Evolutionary conservation across 2,113 vertebrate species (phyloP).

Genomic region (Asarcornis scutulata): DNA sequence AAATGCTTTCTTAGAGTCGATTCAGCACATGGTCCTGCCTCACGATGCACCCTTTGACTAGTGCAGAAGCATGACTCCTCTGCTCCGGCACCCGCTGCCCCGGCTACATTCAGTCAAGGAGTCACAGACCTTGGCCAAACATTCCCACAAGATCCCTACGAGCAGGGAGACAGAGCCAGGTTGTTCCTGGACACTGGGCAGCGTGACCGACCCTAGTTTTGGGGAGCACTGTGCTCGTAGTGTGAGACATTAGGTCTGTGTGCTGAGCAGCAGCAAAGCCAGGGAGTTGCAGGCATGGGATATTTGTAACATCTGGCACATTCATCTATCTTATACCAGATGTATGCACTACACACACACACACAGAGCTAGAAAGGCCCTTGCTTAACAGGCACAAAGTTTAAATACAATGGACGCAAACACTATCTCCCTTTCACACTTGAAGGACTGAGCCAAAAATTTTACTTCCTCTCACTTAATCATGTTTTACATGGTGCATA

Average conservation of each 20-base stretch:
- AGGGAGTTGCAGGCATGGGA: background rate
- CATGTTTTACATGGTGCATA: background rate
- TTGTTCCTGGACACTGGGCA: background rate
- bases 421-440: background rate
- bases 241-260: background rate
- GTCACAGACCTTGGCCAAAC: background rate
- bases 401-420: background rate
- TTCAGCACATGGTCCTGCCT: background rate
- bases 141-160: fast-evolving
- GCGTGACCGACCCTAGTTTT: background rate
- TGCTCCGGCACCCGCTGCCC: background rate
- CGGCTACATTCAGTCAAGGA: background rate
- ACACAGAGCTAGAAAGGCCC: background rate
- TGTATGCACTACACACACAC: background rate
- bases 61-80: background rate
- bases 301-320: background rate
- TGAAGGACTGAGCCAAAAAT: background rate
- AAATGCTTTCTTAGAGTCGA: background rate
- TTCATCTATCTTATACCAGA: background rate
- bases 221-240: background rate
- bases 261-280: background rate
- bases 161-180: background rate
- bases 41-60: background rate
- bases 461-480: background rate
- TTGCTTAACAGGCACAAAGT: background rate